phyloP scores from a whole-genome alignment of 2,888 invertebrate genomes.

The Apomyelois bistriatella region DNA sequence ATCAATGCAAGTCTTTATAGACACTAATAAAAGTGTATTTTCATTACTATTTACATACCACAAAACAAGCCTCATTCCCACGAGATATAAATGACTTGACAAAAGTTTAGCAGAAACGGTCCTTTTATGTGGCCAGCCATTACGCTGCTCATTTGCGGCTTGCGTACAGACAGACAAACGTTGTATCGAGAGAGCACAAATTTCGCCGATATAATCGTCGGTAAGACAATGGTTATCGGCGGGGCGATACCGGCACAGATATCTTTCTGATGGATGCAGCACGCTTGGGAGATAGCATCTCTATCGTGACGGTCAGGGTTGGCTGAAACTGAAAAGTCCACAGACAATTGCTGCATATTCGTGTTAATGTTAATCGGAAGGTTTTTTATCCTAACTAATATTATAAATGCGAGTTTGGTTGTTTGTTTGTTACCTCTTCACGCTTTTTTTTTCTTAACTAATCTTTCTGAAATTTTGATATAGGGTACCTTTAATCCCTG shows the following conservation, averaged over 20 bases:
- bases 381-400: too few relatives aligned
- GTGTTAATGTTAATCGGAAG: neutral
- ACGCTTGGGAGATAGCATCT: slow-evolving; percentile 71
- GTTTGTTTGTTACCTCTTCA: too few relatives aligned
- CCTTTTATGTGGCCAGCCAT: slow-evolving; percentile 69
- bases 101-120: slow-evolving; percentile 59
- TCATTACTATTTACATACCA: too few relatives aligned
- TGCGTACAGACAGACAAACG: slow-evolving; percentile 57
- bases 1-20: too few relatives aligned
- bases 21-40: too few relatives aligned
- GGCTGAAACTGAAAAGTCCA: slow-evolving; percentile 18
- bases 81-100: slow-evolving; percentile 73
- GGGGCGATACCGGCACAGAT: slow-evolving; percentile 62
- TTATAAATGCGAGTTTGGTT: too few relatives aligned
- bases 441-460: too few relatives aligned
- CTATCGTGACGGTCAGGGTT: slow-evolving; percentile 51
- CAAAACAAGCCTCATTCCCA: slow-evolving; percentile 48
- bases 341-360: neutral
- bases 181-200: slow-evolving; percentile 67
- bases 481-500: too few relatives aligned
- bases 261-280: slow-evolving; percentile 72
- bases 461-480: too few relatives aligned
- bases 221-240: slow-evolving; percentile 73
- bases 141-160: slow-evolving; percentile 74
- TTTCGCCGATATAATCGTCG: slow-evolving; percentile 73